Evolutionary conservation across 1,140 invertebrate species (phyloP).

Genomic region (Octopus bimaculoides): DNA sequence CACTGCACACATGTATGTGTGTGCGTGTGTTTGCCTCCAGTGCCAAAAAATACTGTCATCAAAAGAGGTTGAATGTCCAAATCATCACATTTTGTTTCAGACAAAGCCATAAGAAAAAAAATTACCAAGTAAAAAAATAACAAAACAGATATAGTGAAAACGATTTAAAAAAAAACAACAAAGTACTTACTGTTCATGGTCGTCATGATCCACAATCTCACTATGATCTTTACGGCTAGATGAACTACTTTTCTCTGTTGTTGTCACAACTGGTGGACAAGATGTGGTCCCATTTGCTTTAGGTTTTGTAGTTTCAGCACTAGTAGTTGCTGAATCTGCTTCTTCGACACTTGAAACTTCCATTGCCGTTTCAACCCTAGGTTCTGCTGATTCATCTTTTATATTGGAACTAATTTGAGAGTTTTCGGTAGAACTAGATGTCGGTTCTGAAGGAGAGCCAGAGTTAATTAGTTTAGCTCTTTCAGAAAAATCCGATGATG

Average conservation of each 20-base stretch:
- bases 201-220: neutral
- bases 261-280: neutral
- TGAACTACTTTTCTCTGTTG: slow-evolving; percentile 1
- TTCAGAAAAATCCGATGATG: neutral
- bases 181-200: neutral
- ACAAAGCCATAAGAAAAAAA: too few relatives aligned
- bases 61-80: too few relatives aligned
- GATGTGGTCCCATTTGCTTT: neutral
- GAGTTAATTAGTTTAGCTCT: neutral
- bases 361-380: neutral
- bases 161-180: neutral
- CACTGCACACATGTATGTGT: too few relatives aligned
- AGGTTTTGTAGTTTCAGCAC: neutral
- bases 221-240: neutral
- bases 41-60: too few relatives aligned
- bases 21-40: too few relatives aligned
- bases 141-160: neutral
- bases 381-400: neutral
- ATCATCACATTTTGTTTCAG: too few relatives aligned
- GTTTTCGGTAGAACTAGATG: neutral
- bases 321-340: neutral
- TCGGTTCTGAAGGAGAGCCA: neutral
- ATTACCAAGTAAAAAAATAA: neutral
- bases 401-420: neutral
- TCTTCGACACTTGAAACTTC: neutral